Base-by-base conservation (phyloP, 53 echinoderm and acorn worm species). In the Temnopleurus reevesii region DNA sequence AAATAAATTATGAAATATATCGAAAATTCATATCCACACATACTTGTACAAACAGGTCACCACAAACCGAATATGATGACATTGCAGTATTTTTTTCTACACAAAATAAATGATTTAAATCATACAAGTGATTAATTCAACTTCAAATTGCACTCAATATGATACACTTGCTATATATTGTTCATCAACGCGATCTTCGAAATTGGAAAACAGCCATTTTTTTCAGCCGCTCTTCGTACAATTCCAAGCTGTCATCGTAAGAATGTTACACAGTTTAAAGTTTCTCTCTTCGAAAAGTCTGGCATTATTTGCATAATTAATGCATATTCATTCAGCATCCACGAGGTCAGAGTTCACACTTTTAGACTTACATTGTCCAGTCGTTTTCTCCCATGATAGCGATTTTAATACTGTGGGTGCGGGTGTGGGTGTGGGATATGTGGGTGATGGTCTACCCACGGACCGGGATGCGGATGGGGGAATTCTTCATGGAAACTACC, bases 341-440 rank as follows among this genome's bases (percentile, higher is more conserved):
- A 71, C 30, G 56, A 55, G 83, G 24, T 56, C 55, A 83, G 15
- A 83, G 83, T 83, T 83, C 56, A 83, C 5, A 38, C 21, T 18
- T 4, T 12, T 49, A 13, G 30, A 19, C 49, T 79, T 71, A 10
- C 2, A 71, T 19, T 41, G 19, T 41, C 79, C 79, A 79, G 83
- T 54, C 54, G 83, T 83, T 83, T 5, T 18, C 80, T 28, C 3
- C 28, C n/a, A 10, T 41, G 71, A 41, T n/a, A 4, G 27, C 49
- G 49, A 26, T 79, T 58, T 58, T 87, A 87, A 87, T 87, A 87
- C 88, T 87, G 88, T 13, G 18, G 86, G 53, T 71, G 88, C 1
- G 65, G 66, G 51, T 86, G 82, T 4, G 45, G 45, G 77, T 71
- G 71, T 12, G 71, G 71, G 19, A 10, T 21, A 45, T 45, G 77